Percentiles rank a stretch among this genome's conserved stretches.
phyloP scores from a whole-genome alignment of 2,113 vertebrate genomes.

The Vicugna pacos region DNA sequence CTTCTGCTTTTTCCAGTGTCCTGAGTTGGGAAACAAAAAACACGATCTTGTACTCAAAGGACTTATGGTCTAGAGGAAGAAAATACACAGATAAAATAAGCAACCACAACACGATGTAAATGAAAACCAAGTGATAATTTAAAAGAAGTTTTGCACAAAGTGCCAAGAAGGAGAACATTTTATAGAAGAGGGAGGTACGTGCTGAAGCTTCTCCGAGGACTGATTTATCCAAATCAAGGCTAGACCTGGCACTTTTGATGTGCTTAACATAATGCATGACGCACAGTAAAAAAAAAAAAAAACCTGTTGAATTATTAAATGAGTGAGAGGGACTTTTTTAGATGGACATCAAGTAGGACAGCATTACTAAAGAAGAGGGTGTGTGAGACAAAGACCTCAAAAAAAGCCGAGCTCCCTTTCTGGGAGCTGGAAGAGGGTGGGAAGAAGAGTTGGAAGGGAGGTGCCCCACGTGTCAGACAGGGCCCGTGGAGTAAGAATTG shows the following conservation, averaged over 20 bases:
- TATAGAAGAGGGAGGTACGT: not conserved
- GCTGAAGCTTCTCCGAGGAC: not conserved
- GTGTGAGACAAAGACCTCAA: too few species aligned
- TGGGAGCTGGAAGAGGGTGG: not conserved
- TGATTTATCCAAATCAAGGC: not conserved
- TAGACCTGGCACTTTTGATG: not conserved
- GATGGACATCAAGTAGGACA: not conserved
- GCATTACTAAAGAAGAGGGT: not conserved
- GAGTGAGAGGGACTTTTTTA: not conserved
- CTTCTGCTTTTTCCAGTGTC: not conserved
- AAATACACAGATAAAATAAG: not conserved
- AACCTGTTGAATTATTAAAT: not conserved
- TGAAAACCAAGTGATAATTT: not conserved
- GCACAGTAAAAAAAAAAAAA: not conserved
- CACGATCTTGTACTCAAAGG: not conserved
- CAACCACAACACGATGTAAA: not conserved
- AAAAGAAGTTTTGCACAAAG: not conserved
- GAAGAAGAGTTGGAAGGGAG: not conserved
- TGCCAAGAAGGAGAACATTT: not conserved
- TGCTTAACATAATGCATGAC: not conserved
- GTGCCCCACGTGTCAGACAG: too few species aligned
- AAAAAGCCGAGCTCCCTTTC: not conserved
- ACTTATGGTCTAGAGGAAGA: not conserved
- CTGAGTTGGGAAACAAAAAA: not conserved
- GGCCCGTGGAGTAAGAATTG: not conserved